Base-by-base conservation (phyloP, 1,140 invertebrate species). In the Marisa cornuarietis region DNA sequence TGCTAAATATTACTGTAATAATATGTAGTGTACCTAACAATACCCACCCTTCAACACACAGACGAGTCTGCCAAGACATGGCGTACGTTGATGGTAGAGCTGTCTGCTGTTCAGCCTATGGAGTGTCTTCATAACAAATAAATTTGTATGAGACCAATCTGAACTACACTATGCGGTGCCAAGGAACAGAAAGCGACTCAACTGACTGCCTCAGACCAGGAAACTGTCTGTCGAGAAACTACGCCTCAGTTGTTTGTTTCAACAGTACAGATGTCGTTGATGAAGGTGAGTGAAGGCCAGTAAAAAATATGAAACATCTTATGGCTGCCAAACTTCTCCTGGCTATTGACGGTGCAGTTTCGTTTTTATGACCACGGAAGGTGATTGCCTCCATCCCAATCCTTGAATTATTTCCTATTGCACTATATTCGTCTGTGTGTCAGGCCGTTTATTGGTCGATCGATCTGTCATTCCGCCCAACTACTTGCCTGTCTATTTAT, bases 221-320 rank as follows among this genome's bases (percentile, higher is more conserved):
- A 77, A 85, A 84, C 11, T 83, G 80, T 61, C 65, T 66, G 14
- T 63, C 71, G 22, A 51, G 31, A 16, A 54, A n/a, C 8, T 88
- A 88, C 78, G 84, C 87, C 16, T 87, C 86, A 4, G 86, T 87
- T 6, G 83, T 84, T 52, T 88, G 87, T 74, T 83, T 84, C 68
- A 66, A 77, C 26, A 51, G 62, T 26, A 26, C 24, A 14, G 72
- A 79, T 49, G 66, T 54, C 18, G 72, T 78, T 74, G 78, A 78
- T 62, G 76, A 78, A 76, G 42, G 24, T 51, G 54, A 58, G 54
- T 18, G 11, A 18, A 58, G 54, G 4, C 11, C 54, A 18, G 16
- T 42, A 42, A 42, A 42, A n/a, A 42, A 42, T 42, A 42, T 6
- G 6, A 42, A 42, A 42, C 6, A 6, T 42, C 2, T 42, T 42